Evolutionary conservation across 2,113 vertebrate genomes (phyloP).

Genomic region (Notechis scutatus): DNA sequence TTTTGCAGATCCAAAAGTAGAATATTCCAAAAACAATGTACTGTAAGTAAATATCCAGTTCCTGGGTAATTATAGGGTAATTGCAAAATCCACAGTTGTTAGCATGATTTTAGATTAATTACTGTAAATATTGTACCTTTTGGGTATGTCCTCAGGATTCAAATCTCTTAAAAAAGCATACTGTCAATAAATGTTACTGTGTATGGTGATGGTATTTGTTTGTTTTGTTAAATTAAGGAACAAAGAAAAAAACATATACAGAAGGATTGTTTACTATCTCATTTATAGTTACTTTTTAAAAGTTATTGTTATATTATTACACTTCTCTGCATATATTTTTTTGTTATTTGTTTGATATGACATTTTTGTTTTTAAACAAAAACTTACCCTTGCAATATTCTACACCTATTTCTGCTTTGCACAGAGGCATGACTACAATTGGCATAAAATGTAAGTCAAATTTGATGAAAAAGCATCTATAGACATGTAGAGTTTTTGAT

Average conservation of each 20-base stretch:
- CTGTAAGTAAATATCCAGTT: not conserved
- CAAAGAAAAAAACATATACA: not conserved
- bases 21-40: not conserved
- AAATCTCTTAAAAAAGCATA: not conserved
- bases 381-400: not conserved
- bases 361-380: not conserved
- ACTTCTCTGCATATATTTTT: not conserved
- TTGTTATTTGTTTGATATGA: not conserved
- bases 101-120: not conserved
- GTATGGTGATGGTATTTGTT: not conserved
- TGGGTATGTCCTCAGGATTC: not conserved
- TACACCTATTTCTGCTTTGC: not conserved
- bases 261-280: not conserved
- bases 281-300: not conserved
- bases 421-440: not conserved
- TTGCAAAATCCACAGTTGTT: not conserved
- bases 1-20: not conserved
- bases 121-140: not conserved
- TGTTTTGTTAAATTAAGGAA: not conserved
- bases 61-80: not conserved
- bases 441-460: not conserved
- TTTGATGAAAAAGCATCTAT: not conserved
- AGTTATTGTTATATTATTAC: not conserved
- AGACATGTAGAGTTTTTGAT: not conserved
- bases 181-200: not conserved